A percentile compares a stretch with the other conserved stretches of the same genome.
phyloP scores from a whole-genome alignment of 2,888 invertebrate species.

The Beris chalybata region DNA sequence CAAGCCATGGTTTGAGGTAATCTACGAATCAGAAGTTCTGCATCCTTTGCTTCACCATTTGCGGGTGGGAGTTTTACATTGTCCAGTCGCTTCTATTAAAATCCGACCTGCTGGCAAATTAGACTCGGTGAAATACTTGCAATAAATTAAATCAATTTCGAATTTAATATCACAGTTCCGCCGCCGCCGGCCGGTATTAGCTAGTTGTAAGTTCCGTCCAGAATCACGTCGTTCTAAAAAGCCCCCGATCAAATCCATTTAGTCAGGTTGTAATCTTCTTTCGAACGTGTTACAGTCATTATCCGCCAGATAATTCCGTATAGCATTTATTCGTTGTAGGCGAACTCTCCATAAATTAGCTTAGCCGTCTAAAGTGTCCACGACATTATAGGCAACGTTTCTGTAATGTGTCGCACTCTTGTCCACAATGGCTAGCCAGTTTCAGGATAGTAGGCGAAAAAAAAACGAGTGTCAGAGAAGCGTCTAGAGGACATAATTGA shows the following conservation, averaged over 20 bases:
- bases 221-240: constrained; percentile 28
- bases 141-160: neutral
- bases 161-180: neutral
- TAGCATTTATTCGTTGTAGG: constrained; percentile 26
- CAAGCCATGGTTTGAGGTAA: no score
- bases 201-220: constrained; percentile 3
- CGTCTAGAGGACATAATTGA: constrained; percentile 34
- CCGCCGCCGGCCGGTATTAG: neutral
- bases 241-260: constrained; percentile 30
- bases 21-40: no score
- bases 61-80: no score
- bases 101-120: no score
- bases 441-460: neutral
- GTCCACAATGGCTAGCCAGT: constrained; percentile 9
- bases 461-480: constrained; percentile 12
- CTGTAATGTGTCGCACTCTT: neutral
- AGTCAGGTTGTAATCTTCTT: constrained; percentile 34
- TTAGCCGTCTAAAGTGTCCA: constrained; percentile 36
- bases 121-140: no score
- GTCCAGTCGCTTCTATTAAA: no score
- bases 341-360: constrained; percentile 38
- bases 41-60: no score
- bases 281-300: constrained; percentile 36
- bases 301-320: constrained; percentile 37
- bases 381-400: constrained; percentile 15